Evolutionary conservation across 2,797 vertebrate genomes (phyloP), one percentile per base, ranked within the genome.

Genomic region (Ctenopoma multispine): DNA sequence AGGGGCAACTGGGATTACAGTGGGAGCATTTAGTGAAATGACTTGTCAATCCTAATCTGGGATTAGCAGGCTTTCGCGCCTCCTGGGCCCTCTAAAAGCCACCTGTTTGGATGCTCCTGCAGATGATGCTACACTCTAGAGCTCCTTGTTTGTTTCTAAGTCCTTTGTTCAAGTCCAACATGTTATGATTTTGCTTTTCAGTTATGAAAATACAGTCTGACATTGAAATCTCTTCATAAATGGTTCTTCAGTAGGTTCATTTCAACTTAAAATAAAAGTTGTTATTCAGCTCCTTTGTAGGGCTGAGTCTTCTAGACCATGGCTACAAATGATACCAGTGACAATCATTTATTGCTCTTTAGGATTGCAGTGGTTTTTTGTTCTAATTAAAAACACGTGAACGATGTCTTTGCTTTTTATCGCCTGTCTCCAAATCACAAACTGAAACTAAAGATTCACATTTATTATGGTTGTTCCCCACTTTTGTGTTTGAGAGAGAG

Each of bases 21-120:
- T 61, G 59, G 69, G 61, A 65, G 74, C 80, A 78, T 86, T 81
- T 80, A 84, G 84, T 79, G 84, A 91, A 88, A 87, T 57, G 69
- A 83, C 60, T 77, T 92, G 91, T 92, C 90, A 90, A 59, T 77
- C 81, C 65, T 92, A 90, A 92, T 92, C 90, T 92, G 79, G 87
- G 90, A 92, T 93, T 90, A 90, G 74, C 61, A 55, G 81, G 73
- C 64, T 82, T 88, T 85, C 17, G 41, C 63, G 51, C 78, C 85
- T 91, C 89, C 79, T 40, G 89, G 85, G 89, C 7, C 50, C 79
- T 80, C 63, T 87, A 82, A 90, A 83, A 90, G 87, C 90, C 92
- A 93, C 92, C 90, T 92, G 90, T 92, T 91, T 87, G 85, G 81
- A 84, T 17, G 12, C 63, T 58, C 41, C 51, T 44, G 47, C 71